Evolutionary conservation across 2,888 invertebrate species (phyloP), one percentile per base, ranked within the genome.

Genomic region (Heliconius erato): DNA sequence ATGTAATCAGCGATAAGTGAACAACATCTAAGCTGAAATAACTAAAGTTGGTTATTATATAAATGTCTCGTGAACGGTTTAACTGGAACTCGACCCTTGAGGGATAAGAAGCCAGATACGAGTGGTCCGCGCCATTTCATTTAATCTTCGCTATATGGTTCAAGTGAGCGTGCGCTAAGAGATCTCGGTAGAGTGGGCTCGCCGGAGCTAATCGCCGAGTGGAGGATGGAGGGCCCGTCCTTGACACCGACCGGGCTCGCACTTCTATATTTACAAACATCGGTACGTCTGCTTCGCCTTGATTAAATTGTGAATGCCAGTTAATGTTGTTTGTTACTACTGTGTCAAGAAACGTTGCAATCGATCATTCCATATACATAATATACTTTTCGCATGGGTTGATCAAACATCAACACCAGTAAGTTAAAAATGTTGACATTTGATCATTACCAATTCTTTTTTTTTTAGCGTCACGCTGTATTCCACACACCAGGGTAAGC

Each of bases 241-340:
- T 94, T 95, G 94, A 93, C 94, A 92, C 91, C 92, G 91, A 85
- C 85, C 88, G 88, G 81, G 88, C 88, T 88, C 89, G 89, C 87
- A 85, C 88, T 88, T 87, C 88, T 89, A 87, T 91, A 91, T 91
- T 91, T 91, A 92, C 91, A 88, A 91, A 91, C 91, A 85, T 77
- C 69, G 49, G 49, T 40, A 79, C 71, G 63, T 79, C 80, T 81
- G 65, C 32, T 65, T 82, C 81, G 81, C n/a, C 40, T 65, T 65
- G 26, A 63, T 65, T 67, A 65, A 26, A 19, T 63, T 77, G 35
- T 54, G 54, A 76, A n/a, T 32, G n/a, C 59, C 59, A n/a, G 59
- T 76, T 59, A 76, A 59, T 59, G 23, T 76, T 59, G 6, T 74
- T 74, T 74, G 32, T 35, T 35, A n/a, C 59, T 35, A 59, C 28